Base-by-base conservation (phyloP, 1,140 invertebrate genomes). In the Spodoptera litura region DNA sequence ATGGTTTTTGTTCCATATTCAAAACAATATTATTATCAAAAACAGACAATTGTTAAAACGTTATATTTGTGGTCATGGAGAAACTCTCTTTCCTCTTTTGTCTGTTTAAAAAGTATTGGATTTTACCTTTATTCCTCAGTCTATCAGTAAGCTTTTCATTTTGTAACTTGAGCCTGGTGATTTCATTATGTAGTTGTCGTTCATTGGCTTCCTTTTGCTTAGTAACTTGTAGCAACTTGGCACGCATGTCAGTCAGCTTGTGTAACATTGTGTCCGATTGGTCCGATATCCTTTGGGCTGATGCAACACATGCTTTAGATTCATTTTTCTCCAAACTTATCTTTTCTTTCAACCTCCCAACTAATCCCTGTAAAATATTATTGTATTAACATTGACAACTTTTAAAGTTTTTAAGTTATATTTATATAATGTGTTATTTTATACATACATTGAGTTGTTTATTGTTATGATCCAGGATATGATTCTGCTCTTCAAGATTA, bases 131-230 rank as follows among this genome's bases (percentile, higher is more conserved):
- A 79, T 81, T 88, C 76, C 87, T 86, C 35, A 93, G 59, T 68
- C 84, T 88, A 62, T 94, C 91, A 49, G 66, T 66, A 58, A 94
- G 76, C 55, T 93, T 94, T 6, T 93, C 87, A 83, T 93, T 93
- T 77, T 93, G 89, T 13, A 86, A 59, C 78, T 90, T 88, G 4
- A 93, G 83, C 81, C 87, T 82, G 8, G 84, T 61, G 64, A 94
- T 91, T 81, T 94, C 90, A 83, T 92, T 89, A 25, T 87, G 85
- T 27, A 91, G 78, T 44, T 55, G 79, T 58, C 89, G 93, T 80
- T 93, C 93, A 68, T 71, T 88, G 10, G 87, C 86, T 55, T 92
- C 88, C 66, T 92, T 94, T 74, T 94, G 93, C 81, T 94, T 94
- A 13, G 84, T 84, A 4, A 92, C 31, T 79, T 91, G 88, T 38